Evolutionary conservation across 2,888 invertebrate genomes (phyloP), one percentile per base, ranked within the genome.

Genomic region (Diplazon laetatorius): DNA sequence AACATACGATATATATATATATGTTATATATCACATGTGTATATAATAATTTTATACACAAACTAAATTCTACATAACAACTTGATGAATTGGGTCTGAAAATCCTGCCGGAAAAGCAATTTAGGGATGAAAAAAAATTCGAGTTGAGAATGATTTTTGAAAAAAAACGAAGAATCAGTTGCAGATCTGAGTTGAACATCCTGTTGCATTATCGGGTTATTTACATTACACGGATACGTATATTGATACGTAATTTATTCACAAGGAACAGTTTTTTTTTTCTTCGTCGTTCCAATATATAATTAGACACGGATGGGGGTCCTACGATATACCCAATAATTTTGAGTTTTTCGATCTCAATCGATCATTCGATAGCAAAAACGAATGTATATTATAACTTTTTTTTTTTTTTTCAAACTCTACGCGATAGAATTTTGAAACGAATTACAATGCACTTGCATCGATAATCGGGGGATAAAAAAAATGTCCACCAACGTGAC

Each of bases 61-160:
- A 89, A 88, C 85, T 88, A 87, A 85, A 82, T 77, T 85, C 84
- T 88, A 88, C 83, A 83, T 87, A 89, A 87, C 86, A 87, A 89
- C 84, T 85, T 86, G 77, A 82, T 86, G 84, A 82, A 86, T 85
- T 85, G 78, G 81, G 80, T 80, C 48, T 84, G 6, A 81, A 70
- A 81, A 73, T 82, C 75, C 81, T 83, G 82, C 71, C 80, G 80
- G 81, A 72, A 84, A 84, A 82, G 72, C 78, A 83, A 82, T 82
- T 83, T 83, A n/a, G n/a, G n/a, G n/a, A n/a, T n/a, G n/a, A n/a
- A n/a, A n/a, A n/a, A n/a, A n/a, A n/a, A n/a, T n/a, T n/a, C n/a
- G n/a, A n/a, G n/a, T n/a, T n/a, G n/a, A 50, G 52, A 77, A 66
- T 66, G 22, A 66, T 52, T 55, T 63, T 30, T 30, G 35, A 63